phyloP scores from a whole-genome alignment of 2,113 vertebrate species.

The Clarias macrocephalus region DNA sequence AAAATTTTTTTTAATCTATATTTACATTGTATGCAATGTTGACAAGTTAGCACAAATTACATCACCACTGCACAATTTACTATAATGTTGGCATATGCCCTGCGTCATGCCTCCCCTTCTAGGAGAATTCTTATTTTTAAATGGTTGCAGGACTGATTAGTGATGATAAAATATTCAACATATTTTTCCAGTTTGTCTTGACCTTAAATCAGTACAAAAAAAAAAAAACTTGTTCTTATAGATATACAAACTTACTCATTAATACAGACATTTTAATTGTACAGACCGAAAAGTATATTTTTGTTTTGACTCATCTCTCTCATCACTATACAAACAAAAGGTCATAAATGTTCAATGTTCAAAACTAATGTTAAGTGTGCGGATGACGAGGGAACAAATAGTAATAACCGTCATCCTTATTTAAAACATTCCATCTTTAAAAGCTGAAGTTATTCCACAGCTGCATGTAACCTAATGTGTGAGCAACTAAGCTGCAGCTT shows the following conservation, averaged over 20 bases:
- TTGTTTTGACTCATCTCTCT: constrained; percentile 44
- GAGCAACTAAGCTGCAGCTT: constrained; percentile 27
- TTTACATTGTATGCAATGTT: neutral
- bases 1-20: neutral
- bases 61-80: neutral
- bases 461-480: constrained; percentile 15
- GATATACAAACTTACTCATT: too few species aligned
- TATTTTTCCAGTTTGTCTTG: neutral
- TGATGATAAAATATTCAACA: neutral
- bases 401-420: constrained; percentile 10
- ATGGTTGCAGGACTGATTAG: neutral
- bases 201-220: neutral
- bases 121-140: neutral
- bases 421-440: neutral
- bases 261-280: constrained; percentile 1
- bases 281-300: neutral
- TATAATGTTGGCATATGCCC: neutral
- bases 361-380: constrained; percentile 30
- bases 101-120: neutral
- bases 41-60: neutral
- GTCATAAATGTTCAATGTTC: constrained; percentile 20
- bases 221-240: too few species aligned
- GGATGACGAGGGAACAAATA: constrained; percentile 25
- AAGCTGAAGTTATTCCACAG: constrained; percentile 20
- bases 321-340: constrained; percentile 37